Percentiles rank a stretch among this genome's conserved stretches.
phyloP scores from a whole-genome alignment of 1,140 invertebrate species.

The Teleopsis dalmanni region DNA sequence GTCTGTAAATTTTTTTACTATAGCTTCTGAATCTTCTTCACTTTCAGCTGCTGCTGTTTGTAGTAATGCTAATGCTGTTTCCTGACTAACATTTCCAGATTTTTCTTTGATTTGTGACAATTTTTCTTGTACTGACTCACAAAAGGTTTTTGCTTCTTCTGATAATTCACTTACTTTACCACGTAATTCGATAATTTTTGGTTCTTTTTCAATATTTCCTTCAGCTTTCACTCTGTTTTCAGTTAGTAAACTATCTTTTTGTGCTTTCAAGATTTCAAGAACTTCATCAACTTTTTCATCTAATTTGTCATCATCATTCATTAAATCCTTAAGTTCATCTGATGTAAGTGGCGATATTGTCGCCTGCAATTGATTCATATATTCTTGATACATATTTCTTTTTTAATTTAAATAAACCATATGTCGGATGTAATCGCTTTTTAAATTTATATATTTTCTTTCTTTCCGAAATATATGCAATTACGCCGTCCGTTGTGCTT shows the following conservation, averaged over 20 bases:
- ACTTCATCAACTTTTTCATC: constrained; percentile 65
- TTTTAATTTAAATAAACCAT: too few species aligned
- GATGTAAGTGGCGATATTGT: constrained; percentile 54
- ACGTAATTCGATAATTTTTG: constrained; percentile 66
- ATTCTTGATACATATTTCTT: constrained; percentile 38
- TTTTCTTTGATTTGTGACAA: constrained; percentile 59
- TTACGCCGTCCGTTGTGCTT: too few species aligned
- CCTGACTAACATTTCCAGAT: constrained; percentile 62
- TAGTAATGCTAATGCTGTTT: constrained; percentile 72
- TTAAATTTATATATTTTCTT: background rate
- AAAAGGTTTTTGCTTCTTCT: constrained; percentile 59
- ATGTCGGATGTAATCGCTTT: too few species aligned
- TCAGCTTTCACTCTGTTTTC: constrained; percentile 81
- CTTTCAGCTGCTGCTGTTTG: constrained; percentile 78
- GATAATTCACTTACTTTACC: constrained; percentile 59
- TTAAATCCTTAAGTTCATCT: constrained; percentile 73
- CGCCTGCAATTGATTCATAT: constrained; percentile 45
- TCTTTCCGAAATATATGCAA: background rate
- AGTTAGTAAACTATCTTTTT: constrained; percentile 77
- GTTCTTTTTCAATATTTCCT: constrained; percentile 75
- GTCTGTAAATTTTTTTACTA: constrained; percentile 68
- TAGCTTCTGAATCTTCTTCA: constrained; percentile 78
- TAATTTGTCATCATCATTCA: constrained; percentile 77
- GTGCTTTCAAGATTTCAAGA: constrained; percentile 67
- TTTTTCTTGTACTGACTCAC: constrained; percentile 60